phyloP scores from a whole-genome alignment of 2,113 vertebrate genomes.

The Tylochromis polylepis region DNA sequence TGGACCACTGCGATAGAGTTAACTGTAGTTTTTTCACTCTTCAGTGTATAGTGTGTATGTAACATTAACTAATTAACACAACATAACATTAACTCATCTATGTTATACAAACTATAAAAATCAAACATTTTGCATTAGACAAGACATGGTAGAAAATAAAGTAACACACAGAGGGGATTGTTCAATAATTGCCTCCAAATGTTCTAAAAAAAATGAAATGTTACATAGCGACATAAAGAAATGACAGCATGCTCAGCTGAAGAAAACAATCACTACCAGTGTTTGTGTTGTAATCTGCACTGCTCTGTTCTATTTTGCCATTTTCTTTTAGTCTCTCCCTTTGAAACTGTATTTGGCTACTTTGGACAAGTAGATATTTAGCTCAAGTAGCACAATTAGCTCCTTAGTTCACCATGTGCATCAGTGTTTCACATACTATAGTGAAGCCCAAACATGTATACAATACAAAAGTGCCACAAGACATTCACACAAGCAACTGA shows the following conservation, averaged over 20 bases:
- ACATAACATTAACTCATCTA: background rate
- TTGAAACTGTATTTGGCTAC: background rate
- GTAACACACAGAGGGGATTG: accelerated
- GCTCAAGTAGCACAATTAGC: background rate
- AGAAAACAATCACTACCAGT: background rate
- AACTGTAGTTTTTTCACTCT: background rate
- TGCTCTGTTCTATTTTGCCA: background rate
- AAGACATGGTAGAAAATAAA: accelerated
- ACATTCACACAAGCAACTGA: background rate
- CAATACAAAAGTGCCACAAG: background rate
- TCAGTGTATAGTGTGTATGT: accelerated
- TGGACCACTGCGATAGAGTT: background rate
- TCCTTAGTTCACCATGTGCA: background rate
- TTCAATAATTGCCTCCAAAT: background rate
- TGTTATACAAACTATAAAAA: background rate
- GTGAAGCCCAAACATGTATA: background rate
- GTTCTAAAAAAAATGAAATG: background rate
- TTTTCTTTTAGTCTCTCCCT: background rate
- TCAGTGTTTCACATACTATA: background rate
- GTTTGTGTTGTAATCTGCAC: background rate
- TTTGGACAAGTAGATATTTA: background rate
- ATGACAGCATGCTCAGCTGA: background rate
- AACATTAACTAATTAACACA: background rate
- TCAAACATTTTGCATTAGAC: background rate
- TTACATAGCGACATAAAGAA: background rate